A percentile compares a stretch with the other conserved stretches of the same genome.
These are phyloP conservation scores for Autographa gamma DNA, from an alignment of 2,888 invertebrate species.

Conservation along the genomic window DNA sequence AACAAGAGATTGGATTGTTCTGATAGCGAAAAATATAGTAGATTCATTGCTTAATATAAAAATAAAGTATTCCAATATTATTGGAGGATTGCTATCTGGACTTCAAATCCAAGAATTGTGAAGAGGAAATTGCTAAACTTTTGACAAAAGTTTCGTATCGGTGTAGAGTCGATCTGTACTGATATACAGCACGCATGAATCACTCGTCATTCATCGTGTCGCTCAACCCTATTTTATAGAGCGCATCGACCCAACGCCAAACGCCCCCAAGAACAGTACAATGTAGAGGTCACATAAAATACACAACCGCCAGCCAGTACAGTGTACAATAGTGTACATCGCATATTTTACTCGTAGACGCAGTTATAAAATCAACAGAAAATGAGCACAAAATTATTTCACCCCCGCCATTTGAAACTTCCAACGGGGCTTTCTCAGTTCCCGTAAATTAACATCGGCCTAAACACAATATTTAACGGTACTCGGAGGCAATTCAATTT, in stretches of 20 bases:
- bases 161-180: background rate
- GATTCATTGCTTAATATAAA: background rate
- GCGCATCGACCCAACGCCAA: background rate
- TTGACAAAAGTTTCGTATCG: background rate
- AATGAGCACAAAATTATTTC: conserved; percentile 22
- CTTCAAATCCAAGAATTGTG: background rate
- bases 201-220: background rate
- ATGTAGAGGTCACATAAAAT: background rate
- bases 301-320: background rate
- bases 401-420: conserved; percentile 16
- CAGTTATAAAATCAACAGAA: conserved; percentile 35
- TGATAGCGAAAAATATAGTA: background rate
- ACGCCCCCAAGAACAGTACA: background rate
- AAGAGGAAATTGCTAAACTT: background rate
- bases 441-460: conserved; percentile 57
- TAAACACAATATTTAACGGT: conserved; percentile 43
- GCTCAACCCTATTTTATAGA: conserved; percentile 9
- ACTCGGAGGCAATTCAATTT: conserved; percentile 62
- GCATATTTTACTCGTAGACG: background rate
- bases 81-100: background rate
- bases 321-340: background rate
- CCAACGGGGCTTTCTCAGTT: conserved; percentile 37
- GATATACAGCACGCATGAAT: conserved; percentile 7
- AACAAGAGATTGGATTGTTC: background rate
- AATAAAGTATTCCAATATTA: background rate